Conservation (phyloP, 1,140 invertebrate species). For the Planococcus citri region DNA sequence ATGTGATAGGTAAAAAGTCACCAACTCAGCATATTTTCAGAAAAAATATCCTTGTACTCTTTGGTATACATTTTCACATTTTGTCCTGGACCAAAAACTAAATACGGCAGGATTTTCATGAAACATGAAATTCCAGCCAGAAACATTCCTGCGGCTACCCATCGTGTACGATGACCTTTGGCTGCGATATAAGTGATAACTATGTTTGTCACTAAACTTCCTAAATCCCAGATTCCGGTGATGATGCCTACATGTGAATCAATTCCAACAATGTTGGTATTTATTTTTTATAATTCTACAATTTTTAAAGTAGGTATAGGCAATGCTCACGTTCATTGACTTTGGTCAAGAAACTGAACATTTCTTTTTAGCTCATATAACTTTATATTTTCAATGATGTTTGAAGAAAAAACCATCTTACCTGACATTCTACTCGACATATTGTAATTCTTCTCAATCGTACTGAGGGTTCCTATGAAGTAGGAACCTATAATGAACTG, state of each 20-base stretch:
- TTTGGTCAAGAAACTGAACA: no score
- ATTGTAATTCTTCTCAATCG: conserved; percentile 66
- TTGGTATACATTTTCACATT: conserved; percentile 50
- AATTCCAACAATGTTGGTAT: not conserved
- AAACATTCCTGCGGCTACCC: conserved; percentile 56
- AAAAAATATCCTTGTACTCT: conserved; percentile 38
- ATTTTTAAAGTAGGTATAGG: no score
- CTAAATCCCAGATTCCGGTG: conserved; percentile 54
- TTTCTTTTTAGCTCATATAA: no score
- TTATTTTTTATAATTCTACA: not conserved
- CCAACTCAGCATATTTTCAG: not conserved
- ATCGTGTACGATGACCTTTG: conserved; percentile 51
- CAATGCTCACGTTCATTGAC: no score
- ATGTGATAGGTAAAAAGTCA: not conserved
- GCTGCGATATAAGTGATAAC: conserved; percentile 54
- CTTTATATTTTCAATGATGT: no score
- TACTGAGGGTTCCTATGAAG: conserved; percentile 63
- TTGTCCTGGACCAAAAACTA: conserved; percentile 56
- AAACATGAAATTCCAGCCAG: conserved; percentile 55
- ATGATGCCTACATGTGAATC: conserved; percentile 44
- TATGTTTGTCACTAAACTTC: conserved; percentile 43
- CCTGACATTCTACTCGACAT: conserved; percentile 62
- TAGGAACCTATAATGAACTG: conserved; percentile 64
- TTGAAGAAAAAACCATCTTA: no score
- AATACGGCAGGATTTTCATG: conserved; percentile 54